A percentile compares a stretch with the other conserved stretches of the same genome.
These are phyloP conservation scores for Argopecten irradians DNA, from an alignment of 1,140 invertebrate genomes.

Conservation along the genomic window DNA sequence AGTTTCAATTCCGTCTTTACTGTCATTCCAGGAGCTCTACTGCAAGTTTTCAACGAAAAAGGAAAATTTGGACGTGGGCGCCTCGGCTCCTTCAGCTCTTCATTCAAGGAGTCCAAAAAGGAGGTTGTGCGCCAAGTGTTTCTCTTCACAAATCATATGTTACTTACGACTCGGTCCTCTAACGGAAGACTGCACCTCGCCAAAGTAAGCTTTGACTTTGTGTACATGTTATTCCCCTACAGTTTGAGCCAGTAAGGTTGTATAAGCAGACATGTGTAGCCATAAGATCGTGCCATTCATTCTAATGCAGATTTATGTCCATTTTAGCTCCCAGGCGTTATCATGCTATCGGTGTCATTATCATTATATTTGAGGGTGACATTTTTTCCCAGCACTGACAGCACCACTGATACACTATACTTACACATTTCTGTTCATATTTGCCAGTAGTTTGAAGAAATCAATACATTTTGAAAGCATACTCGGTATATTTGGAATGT, in stretches of 20 bases:
- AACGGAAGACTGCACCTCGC: slow-evolving; percentile 91
- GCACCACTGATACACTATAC: neutral
- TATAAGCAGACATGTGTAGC: neutral
- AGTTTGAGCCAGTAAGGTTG: neutral
- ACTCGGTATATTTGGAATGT: neutral
- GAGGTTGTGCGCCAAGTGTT: slow-evolving; percentile 88
- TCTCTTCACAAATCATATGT: slow-evolving; percentile 92
- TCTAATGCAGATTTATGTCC: slow-evolving; percentile 6
- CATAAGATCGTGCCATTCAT: neutral
- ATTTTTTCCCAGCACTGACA: neutral
- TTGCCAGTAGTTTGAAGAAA: neutral
- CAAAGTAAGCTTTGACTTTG: slow-evolving; percentile 78
- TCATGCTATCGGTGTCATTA: neutral
- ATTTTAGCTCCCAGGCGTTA: neutral
- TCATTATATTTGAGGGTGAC: neutral
- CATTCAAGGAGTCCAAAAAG: slow-evolving; percentile 78
- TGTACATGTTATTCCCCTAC: neutral
- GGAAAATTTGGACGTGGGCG: slow-evolving; percentile 79
- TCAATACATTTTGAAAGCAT: neutral
- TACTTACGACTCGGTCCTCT: slow-evolving; percentile 88
- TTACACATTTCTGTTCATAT: neutral
- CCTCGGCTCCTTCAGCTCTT: slow-evolving; percentile 80
- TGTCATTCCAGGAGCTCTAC: slow-evolving; percentile 81
- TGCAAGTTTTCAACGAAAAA: slow-evolving; percentile 84
- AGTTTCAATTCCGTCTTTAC: slow-evolving; percentile 35